Evolutionary conservation across 2,113 vertebrate genomes (phyloP), one percentile per base, ranked within the genome.

Genomic region (Myotis lucifugus): DNA sequence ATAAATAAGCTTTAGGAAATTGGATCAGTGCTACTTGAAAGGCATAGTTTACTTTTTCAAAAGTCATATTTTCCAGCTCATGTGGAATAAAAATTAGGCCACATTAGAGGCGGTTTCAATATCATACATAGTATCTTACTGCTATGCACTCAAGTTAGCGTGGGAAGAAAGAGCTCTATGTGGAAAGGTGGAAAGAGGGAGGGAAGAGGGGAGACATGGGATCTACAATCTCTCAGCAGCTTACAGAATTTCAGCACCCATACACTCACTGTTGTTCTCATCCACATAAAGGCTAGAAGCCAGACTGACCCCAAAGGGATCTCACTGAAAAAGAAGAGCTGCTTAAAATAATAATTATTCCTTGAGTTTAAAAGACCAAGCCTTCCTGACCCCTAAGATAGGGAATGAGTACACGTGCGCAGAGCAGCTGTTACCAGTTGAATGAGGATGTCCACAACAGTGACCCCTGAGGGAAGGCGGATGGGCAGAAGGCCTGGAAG

Each of bases 51-150:
- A 17, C 25, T 50, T 42, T 59, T 77, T 54, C 8, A 73, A 61
- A 72, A 91, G 76, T 74, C 88, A 94, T 25, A 85, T 69, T 92
- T 95, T 70, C 23, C 77, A 81, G 42, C 37, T 95, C 42, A 21
- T 5, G 0, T 52, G 56, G 34, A 23, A 70, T 66, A 27, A 85
- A 93, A 77, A 19, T 56, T 34, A 89, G 32, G 29, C 64, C 14
- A 46, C 23, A 25, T n/a, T 88, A 46, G 56, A 56, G 52, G 29
- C 59, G 19, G 42, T 79, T 95, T 79, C 42, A 13, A 15, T 37
- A 46, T 73, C 66, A 46, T 2, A 5, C 12, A 6, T 12, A 46
- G 27, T 8, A 21, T 32, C 32, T 92, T 76, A 52, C 42, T 77
- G n/a, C 52, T 42, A 19, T 11, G n/a, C 10, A 15, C 32, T 64